Conservation (phyloP, 2,113 vertebrate genomes). For the Dipodomys stephensi region DNA sequence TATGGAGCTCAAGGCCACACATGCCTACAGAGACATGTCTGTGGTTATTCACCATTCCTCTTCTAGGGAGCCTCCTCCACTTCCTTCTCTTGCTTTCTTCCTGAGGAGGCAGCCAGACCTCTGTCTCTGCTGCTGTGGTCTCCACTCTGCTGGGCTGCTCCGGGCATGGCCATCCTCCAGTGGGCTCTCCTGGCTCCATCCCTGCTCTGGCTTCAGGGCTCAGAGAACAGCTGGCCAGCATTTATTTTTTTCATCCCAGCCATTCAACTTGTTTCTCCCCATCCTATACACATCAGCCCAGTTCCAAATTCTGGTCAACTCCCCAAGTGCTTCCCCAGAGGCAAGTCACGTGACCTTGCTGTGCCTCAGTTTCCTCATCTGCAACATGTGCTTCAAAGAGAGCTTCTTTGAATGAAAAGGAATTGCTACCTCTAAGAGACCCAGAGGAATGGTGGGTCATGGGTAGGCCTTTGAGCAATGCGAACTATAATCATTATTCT, state of each 20-base stretch:
- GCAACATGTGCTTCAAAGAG: conserved; percentile 25
- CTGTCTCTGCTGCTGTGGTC: neutral
- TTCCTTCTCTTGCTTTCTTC: neutral
- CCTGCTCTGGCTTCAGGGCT: neutral
- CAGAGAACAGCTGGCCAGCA: neutral
- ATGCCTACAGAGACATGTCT: neutral
- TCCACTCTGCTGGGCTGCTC: neutral
- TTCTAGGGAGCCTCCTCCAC: neutral
- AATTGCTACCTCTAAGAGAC: neutral
- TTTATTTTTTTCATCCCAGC: neutral
- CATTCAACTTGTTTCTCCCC: neutral
- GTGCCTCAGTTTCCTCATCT: conserved; percentile 23
- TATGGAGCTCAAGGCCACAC: neutral
- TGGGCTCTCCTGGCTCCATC: no score
- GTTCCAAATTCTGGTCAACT: conserved; percentile 8
- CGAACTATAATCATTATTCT: neutral
- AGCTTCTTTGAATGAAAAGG: neutral
- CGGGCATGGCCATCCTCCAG: neutral
- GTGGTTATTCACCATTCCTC: neutral
- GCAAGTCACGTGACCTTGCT: neutral
- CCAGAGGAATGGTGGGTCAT: neutral
- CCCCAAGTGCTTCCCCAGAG: neutral
- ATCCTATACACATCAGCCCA: neutral
- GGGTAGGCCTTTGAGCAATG: neutral
- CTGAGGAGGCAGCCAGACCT: neutral